A percentile compares a stretch with the other conserved stretches of the same genome.
Evolutionary conservation across 1,140 invertebrate genomes (phyloP).

Genomic region (Campoletis sonorensis): DNA sequence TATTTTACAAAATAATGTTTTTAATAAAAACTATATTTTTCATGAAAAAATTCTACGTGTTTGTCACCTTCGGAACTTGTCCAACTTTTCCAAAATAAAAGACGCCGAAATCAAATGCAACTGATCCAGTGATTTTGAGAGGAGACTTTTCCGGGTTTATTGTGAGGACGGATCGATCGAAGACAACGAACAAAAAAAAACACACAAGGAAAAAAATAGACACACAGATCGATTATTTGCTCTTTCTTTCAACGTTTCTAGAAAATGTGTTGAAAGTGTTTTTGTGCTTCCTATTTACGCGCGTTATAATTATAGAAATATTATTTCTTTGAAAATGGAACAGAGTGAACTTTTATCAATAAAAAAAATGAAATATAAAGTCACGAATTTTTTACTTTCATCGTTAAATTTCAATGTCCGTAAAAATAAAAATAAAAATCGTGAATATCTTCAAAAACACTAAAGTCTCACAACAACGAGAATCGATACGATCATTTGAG

Average conservation of each 20-base stretch:
- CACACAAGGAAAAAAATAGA: slow-evolving; percentile 17
- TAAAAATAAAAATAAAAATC: too few relatives aligned
- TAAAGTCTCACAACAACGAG: too few relatives aligned
- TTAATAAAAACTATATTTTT: neutral
- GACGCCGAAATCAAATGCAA: slow-evolving; percentile 77
- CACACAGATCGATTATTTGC: slow-evolving; percentile 60
- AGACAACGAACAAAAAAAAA: slow-evolving; percentile 35
- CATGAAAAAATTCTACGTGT: slow-evolving; percentile 46
- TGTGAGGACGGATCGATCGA: slow-evolving; percentile 32
- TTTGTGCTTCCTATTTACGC: neutral
- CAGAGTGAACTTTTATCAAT: too few relatives aligned
- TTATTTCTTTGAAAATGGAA: neutral
- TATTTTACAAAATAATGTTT: neutral
- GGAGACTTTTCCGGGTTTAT: slow-evolving; percentile 68
- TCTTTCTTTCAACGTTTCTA: slow-evolving; percentile 29
- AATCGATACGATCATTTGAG: too few relatives aligned
- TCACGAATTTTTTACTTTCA: too few relatives aligned
- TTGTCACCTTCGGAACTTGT: slow-evolving; percentile 75
- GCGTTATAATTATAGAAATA: too few relatives aligned
- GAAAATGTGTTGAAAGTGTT: neutral
- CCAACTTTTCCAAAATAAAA: slow-evolving; percentile 76
- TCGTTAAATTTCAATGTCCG: too few relatives aligned
- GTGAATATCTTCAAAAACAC: too few relatives aligned
- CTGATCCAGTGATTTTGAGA: slow-evolving; percentile 77
- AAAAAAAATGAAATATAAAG: too few relatives aligned